These are phyloP conservation scores for Coboldia fuscipes DNA, from an alignment of 1,140 invertebrate genomes.

Conservation along the genomic window DNA sequence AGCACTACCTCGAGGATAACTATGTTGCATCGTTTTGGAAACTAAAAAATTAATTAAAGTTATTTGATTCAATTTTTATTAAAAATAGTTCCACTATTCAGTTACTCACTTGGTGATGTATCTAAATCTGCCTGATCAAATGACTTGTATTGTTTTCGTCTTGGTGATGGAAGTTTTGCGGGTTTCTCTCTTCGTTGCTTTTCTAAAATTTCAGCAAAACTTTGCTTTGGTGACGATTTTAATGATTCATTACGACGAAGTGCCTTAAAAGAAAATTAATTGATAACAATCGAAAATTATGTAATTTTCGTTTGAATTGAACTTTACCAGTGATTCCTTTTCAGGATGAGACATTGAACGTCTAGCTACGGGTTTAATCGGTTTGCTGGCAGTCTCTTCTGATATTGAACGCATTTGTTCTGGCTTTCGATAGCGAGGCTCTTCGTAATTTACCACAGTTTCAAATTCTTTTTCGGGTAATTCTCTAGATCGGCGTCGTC, in stretches of 20 bases:
- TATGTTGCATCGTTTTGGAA: no score
- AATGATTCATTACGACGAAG: background rate
- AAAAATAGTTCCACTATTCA: no score
- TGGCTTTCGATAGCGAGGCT: slow-evolving; percentile 10
- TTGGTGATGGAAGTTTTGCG: slow-evolving; percentile 12
- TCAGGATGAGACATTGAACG: slow-evolving; percentile 20
- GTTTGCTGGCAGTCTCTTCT: slow-evolving; percentile 10
- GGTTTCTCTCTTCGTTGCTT: slow-evolving; percentile 9
- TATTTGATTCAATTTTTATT: no score
- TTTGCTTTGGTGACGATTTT: slow-evolving; percentile 5
- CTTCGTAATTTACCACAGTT: background rate
- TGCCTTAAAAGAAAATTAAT: background rate
- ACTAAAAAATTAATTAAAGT: no score
- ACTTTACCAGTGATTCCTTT: slow-evolving; percentile 14
- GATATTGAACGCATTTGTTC: slow-evolving; percentile 22
- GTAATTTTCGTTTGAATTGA: background rate
- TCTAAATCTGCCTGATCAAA: background rate
- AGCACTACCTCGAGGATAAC: no score
- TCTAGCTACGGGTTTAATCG: slow-evolving; percentile 16
- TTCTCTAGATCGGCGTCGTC: slow-evolving; percentile 1
- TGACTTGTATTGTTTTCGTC: slow-evolving; percentile 4
- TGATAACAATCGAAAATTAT: background rate
- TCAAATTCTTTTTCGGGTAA: background rate
- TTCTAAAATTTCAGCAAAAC: slow-evolving; percentile 17
- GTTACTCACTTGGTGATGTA: background rate